Percentiles rank a stretch among this genome's conserved stretches.
Conservation (phyloP, 1,140 invertebrate genomes). For the Anadara kagoshimensis region DNA sequence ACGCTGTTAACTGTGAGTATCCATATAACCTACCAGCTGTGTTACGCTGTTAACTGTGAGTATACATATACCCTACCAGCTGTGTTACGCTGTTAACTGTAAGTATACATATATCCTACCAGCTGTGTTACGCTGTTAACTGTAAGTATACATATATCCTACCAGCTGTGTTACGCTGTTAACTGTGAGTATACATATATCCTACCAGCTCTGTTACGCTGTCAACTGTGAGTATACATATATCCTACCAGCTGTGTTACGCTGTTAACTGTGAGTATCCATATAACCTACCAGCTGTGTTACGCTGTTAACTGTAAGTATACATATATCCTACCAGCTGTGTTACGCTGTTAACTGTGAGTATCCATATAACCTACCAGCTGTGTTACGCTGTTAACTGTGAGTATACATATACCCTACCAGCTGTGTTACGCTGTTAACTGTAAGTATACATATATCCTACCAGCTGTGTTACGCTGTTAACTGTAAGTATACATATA, state of each 20-base stretch:
- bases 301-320: slow-evolving; percentile 95
- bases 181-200: slow-evolving; percentile 96
- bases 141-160: slow-evolving; percentile 96
- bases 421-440: slow-evolving; percentile 98
- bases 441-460: slow-evolving; percentile 94
- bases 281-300: slow-evolving; percentile 98
- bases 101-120: slow-evolving; percentile 97
- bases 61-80: slow-evolving; percentile 97
- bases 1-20: slow-evolving; percentile 96
- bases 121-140: slow-evolving; percentile 97
- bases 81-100: slow-evolving; percentile 97
- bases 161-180: slow-evolving; percentile 97
- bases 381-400: slow-evolving; percentile 97
- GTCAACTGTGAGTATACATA: slow-evolving; percentile 97
- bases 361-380: slow-evolving; percentile 99
- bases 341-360: slow-evolving; percentile 97
- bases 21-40: slow-evolving; percentile 98
- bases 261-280: slow-evolving; percentile 97
- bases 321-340: slow-evolving; percentile 98
- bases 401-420: slow-evolving; percentile 96
- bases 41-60: slow-evolving; percentile 96
- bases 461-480: slow-evolving; percentile 98
- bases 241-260: slow-evolving; percentile 97
- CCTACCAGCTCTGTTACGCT: slow-evolving; percentile 97
- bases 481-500: slow-evolving; percentile 95